Percentiles rank a stretch among this genome's conserved stretches.
Evolutionary conservation across 2,888 invertebrate species (phyloP).

Genomic region (Andrena hattorfiana): DNA sequence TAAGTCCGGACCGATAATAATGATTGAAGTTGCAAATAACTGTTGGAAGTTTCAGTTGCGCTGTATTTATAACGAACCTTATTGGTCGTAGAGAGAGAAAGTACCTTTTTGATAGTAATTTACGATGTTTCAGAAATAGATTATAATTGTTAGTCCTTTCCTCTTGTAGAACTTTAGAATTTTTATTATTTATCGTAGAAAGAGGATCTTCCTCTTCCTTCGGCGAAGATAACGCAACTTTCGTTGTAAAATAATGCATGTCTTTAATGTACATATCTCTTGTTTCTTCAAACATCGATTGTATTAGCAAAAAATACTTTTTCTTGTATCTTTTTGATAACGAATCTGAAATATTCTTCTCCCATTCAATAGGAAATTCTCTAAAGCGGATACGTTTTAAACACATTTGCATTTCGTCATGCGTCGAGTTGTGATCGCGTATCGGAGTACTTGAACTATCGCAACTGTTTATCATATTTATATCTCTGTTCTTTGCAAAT

Average conservation of each 20-base stretch:
- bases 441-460: slow-evolving; percentile 12
- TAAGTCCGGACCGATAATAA: slow-evolving; percentile 67
- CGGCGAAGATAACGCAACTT: slow-evolving; percentile 31
- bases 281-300: slow-evolving; percentile 74
- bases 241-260: slow-evolving; percentile 67
- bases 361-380: slow-evolving; percentile 76
- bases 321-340: slow-evolving; percentile 67
- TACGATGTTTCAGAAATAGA: slow-evolving; percentile 64
- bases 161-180: slow-evolving; percentile 1
- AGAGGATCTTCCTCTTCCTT: background rate
- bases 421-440: background rate
- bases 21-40: slow-evolving; percentile 81
- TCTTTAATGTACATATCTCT: slow-evolving; percentile 74
- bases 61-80: slow-evolving; percentile 72
- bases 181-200: background rate
- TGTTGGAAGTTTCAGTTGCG: slow-evolving; percentile 83
- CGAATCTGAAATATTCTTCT: slow-evolving; percentile 75
- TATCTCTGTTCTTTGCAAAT: slow-evolving; percentile 13
- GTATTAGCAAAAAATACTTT: slow-evolving; percentile 69
- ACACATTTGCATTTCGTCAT: slow-evolving; percentile 33
- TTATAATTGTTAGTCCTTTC: slow-evolving; percentile 7
- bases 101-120: slow-evolving; percentile 71
- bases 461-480: background rate
- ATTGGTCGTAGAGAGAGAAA: slow-evolving; percentile 77
- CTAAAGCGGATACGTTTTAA: slow-evolving; percentile 62